phyloP scores from a whole-genome alignment of 2,113 vertebrate species.

The Heterochromis multidens region DNA sequence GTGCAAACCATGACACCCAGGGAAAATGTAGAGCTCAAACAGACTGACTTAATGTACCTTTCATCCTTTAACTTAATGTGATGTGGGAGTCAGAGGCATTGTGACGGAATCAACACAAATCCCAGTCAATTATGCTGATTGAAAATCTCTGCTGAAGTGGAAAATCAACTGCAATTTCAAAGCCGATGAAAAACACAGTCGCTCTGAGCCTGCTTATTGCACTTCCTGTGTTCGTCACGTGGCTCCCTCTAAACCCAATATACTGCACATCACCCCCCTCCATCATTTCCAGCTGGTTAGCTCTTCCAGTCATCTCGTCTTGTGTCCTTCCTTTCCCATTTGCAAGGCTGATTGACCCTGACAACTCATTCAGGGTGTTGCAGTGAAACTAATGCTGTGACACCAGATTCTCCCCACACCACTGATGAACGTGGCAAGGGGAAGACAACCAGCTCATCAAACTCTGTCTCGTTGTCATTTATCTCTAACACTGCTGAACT shows the following conservation, averaged over 20 bases:
- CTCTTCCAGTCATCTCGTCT: conserved; percentile 22
- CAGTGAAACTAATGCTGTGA: conserved; percentile 8
- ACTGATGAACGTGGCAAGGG: not conserved
- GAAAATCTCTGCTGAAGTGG: conserved; percentile 33
- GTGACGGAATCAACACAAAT: conserved; percentile 10
- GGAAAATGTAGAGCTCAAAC: not conserved
- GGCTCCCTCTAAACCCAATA: conserved; percentile 5
- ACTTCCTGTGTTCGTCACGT: not conserved
- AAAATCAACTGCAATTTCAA: conserved; percentile 15
- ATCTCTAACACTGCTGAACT: conserved; percentile 21
- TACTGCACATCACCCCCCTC: not conserved
- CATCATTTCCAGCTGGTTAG: conserved; percentile 63
- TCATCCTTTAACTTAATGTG: conserved; percentile 9
- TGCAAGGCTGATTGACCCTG: conserved; percentile 61
- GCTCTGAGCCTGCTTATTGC: not conserved
- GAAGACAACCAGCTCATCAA: conserved; percentile 45
- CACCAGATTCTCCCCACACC: not conserved
- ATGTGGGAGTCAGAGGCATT: not conserved
- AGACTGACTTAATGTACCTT: conserved; percentile 1
- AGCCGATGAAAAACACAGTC: not conserved
- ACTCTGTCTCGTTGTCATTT: conserved; percentile 34
- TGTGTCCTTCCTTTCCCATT: conserved; percentile 58
- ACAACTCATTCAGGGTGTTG: conserved; percentile 50
- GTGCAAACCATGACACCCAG: not conserved
- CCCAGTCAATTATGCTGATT: conserved; percentile 29